Base-by-base conservation (phyloP, 64 coral and sea anemone species). In the Anthopleura sola region DNA sequence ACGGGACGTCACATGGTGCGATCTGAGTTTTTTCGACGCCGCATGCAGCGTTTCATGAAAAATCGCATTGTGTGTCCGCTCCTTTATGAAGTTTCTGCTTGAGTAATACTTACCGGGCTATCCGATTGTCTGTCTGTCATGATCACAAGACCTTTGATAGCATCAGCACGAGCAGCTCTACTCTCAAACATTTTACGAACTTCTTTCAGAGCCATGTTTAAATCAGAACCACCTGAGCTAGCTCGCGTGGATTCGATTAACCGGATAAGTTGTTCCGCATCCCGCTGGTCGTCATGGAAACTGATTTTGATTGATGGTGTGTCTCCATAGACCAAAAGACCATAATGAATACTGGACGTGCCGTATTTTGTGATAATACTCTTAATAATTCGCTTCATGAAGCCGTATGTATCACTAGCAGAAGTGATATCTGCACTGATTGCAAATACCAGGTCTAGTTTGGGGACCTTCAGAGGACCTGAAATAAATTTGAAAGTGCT, bases 171-270 rank as follows among this genome's bases (percentile, higher is more conserved):
- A 48, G 46, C 92, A 48, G 82, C 82, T 60, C 78, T 81, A 78
- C 82, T 86, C 29, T 81, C 89, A 28, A 98, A 94, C 51, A 94
- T 74, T 12, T 91, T 82, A 16, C 60, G 28, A 37, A 87, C 92
- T 71, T 85, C 89, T 28, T 86, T 32, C 11, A 98, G 79, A n/a
- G 95, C 92, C 75, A 91, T 98, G 62, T 91, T 92, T 19, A 91
- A 80, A 28, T 91, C 88, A 17, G 89, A 85, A 34, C 53, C 84
- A 40, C 88, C 88, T 8, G 33, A 40, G 37, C 85, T 89, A 28
- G 57, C 81, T 58, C 82, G 88, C 24, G 94, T 47, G 40, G 50
- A 82, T 2, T 91, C 83, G 18, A 98, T 86, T 17, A 81, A 36
- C 7, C 21, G 31, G 26, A 78, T 91, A 20, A 98, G 55, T 6